phyloP scores from a whole-genome alignment of 1,140 invertebrate species.

The Oncopeltus fasciatus region DNA sequence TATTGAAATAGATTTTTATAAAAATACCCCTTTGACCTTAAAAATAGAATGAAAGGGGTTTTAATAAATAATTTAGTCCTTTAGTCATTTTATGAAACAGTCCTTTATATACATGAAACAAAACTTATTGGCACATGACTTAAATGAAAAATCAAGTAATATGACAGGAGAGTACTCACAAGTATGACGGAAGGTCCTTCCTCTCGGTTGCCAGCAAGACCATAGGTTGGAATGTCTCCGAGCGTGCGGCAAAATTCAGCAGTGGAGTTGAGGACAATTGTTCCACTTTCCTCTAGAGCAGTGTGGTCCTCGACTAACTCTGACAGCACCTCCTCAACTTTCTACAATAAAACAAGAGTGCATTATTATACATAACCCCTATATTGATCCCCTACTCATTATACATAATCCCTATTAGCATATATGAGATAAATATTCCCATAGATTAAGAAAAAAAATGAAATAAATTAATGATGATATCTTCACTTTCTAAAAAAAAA shows the following conservation, averaged over 20 bases:
- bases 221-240: constrained; percentile 88
- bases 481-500: too few relatives aligned
- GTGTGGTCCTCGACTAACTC: constrained; percentile 34
- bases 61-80: neutral
- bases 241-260: constrained; percentile 93
- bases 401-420: neutral
- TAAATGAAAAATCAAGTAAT: neutral
- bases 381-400: neutral
- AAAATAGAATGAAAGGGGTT: too few relatives aligned
- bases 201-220: constrained; percentile 73
- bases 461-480: neutral
- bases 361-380: too few relatives aligned
- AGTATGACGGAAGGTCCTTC: constrained; percentile 68
- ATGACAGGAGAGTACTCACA: constrained; percentile 34
- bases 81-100: neutral
- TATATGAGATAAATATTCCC: neutral
- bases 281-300: constrained; percentile 29
- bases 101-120: neutral
- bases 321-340: constrained; percentile 25
- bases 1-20: too few relatives aligned
- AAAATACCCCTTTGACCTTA: too few relatives aligned
- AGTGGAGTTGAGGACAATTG: constrained; percentile 80
- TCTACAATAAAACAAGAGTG: constrained; percentile 4
- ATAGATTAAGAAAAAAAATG: neutral
- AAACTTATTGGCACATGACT: neutral